Evolutionary conservation across 1,140 invertebrate species (phyloP).

Genomic region (Ceratoteleas bidentatus): DNA sequence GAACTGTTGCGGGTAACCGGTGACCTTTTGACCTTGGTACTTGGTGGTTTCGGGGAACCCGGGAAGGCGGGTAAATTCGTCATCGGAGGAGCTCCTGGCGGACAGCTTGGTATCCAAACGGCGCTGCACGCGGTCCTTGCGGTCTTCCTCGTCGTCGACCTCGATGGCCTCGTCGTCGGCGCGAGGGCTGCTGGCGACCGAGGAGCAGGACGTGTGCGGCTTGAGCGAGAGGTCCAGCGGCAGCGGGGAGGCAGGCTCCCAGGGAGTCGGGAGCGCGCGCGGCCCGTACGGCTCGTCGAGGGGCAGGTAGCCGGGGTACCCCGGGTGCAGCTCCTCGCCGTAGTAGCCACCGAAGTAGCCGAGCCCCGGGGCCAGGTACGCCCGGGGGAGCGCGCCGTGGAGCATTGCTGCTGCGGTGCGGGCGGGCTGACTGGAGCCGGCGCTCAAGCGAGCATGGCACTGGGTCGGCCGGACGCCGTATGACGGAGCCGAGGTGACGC

Average conservation of each 20-base stretch:
- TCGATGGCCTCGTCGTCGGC: conserved; percentile 72
- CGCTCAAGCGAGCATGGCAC: conserved; percentile 25
- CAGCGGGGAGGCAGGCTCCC: conserved; percentile 68
- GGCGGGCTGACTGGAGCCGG: conserved; percentile 6
- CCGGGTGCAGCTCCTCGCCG: conserved; percentile 70
- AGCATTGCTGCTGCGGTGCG: conserved; percentile 68
- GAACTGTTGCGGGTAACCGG: conserved; percentile 70
- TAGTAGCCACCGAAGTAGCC: conserved; percentile 75
- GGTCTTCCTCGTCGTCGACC: conserved; percentile 75
- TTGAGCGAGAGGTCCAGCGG: conserved; percentile 81
- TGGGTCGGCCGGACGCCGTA: conserved; percentile 77
- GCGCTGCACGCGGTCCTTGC: conserved; percentile 43
- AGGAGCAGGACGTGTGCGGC: conserved; percentile 56
- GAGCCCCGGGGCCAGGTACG: conserved; percentile 73
- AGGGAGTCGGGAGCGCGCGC: conserved; percentile 47
- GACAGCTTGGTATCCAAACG: conserved; percentile 34
- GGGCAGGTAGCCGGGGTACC: conserved; percentile 62
- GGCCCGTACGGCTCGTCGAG: conserved; percentile 67
- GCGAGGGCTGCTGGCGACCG: conserved; percentile 41
- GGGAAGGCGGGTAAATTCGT: no score
- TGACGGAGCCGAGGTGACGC: conserved; percentile 62
- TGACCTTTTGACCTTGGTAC: conserved; percentile 67
- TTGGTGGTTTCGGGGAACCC: no score
- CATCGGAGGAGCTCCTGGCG: no score
- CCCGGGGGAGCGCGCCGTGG: conserved; percentile 76